Percentiles rank a stretch among this genome's conserved stretches.
These are phyloP conservation scores for Pardosa pseudoannulata DNA, from an alignment of 2,888 invertebrate species.

Conservation along the genomic window DNA sequence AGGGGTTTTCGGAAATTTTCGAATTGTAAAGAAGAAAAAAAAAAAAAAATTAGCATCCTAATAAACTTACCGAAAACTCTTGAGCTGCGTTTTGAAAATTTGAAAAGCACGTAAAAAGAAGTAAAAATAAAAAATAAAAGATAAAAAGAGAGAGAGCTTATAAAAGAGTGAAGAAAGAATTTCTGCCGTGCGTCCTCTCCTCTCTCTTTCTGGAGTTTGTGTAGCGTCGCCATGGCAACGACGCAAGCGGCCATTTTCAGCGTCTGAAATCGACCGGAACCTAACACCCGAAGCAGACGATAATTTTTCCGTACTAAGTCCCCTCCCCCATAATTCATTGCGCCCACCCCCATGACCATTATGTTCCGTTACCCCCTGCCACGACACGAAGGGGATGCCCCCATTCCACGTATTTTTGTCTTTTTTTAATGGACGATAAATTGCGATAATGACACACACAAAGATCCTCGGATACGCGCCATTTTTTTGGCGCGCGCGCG, in stretches of 20 bases:
- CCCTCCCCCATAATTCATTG: conserved; percentile 69
- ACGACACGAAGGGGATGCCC: conserved; percentile 16
- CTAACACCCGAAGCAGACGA: conserved; percentile 67
- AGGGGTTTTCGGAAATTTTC: too few relatives aligned
- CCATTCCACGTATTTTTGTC: conserved; percentile 41
- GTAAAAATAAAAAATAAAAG: too few relatives aligned
- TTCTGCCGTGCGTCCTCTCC: neutral
- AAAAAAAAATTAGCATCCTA: neutral
- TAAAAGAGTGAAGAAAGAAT: conserved; percentile 1
- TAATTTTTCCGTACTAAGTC: conserved; percentile 61
- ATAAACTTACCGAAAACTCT: neutral
- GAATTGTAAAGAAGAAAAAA: too few relatives aligned
- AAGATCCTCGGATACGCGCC: conserved; percentile 44
- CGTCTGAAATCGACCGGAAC: conserved; percentile 70
- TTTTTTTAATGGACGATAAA: conserved; percentile 70
- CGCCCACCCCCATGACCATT: conserved; percentile 56
- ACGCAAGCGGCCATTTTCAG: conserved; percentile 64
- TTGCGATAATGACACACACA: conserved; percentile 60
- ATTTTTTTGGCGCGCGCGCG: conserved; percentile 6
- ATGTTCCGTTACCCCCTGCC: conserved; percentile 51
- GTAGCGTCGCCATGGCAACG: conserved; percentile 41
- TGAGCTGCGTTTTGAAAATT: neutral
- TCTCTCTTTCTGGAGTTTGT: conserved; percentile 33
- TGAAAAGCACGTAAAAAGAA: neutral
- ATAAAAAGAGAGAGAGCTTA: neutral